Percentiles rank a stretch among this genome's conserved stretches.
Evolutionary conservation across 92 coral and sea anemone species (phyloP).

Genomic region (Actinernus sp.): DNA sequence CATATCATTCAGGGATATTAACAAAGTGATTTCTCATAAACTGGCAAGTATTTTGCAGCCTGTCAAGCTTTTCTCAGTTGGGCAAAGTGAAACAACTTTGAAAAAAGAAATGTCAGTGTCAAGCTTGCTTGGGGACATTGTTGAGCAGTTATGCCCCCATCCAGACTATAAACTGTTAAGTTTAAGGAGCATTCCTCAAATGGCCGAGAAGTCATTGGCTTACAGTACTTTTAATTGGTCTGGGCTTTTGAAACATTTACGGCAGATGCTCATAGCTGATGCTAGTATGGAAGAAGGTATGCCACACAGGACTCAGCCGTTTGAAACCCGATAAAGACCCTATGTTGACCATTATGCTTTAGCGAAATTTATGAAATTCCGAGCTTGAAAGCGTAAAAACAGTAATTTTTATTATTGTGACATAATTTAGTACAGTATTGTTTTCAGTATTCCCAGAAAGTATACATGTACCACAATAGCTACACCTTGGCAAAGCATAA

Average conservation of each 20-base stretch:
- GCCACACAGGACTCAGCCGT: no score
- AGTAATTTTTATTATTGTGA: no score
- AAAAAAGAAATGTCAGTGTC: slow-evolving; percentile 56
- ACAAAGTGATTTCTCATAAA: slow-evolving; percentile 87
- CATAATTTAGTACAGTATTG: no score
- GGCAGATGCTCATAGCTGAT: slow-evolving; percentile 98
- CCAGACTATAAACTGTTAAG: slow-evolving; percentile 92
- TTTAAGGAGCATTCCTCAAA: slow-evolving; percentile 88
- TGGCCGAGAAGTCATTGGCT: slow-evolving; percentile 91
- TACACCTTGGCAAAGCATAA: no score
- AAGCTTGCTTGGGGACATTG: slow-evolving; percentile 81
- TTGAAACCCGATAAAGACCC: no score
- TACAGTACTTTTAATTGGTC: slow-evolving; percentile 94
- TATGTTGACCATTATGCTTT: no score
- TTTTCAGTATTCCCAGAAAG: no score
- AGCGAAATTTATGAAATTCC: no score
- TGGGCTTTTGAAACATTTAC: slow-evolving; percentile 87
- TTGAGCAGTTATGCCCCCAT: slow-evolving; percentile 92
- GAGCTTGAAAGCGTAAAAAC: no score
- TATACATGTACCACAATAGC: no score
- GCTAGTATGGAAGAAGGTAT: slow-evolving; percentile 99
- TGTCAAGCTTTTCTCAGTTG: slow-evolving; percentile 70
- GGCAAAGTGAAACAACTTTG: slow-evolving; percentile 35
- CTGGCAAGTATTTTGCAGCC: slow-evolving; percentile 93
- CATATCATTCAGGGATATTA: slow-evolving; percentile 94